Percentiles rank a stretch among this genome's conserved stretches.
phyloP scores from a whole-genome alignment of 2,888 invertebrate species.

The Ectemnius lituratus region DNA sequence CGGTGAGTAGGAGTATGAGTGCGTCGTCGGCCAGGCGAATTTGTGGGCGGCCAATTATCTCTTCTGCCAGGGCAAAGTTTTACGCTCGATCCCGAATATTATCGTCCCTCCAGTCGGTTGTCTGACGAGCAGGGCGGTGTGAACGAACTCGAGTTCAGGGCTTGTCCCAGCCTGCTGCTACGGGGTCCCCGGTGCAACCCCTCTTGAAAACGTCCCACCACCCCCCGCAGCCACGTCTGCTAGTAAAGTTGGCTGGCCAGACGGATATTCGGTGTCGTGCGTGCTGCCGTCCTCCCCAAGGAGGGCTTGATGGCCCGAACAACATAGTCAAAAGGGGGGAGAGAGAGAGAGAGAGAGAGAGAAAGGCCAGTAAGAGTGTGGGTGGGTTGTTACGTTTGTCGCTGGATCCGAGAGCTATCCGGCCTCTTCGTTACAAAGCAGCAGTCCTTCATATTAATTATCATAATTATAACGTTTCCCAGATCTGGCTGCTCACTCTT shows the following conservation, averaged over 20 bases:
- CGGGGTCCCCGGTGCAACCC: conserved; percentile 16
- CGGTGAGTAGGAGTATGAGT: conserved; percentile 18
- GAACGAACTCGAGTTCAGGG: conserved; percentile 67
- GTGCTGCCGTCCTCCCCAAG: conserved; percentile 58
- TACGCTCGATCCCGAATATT: conserved; percentile 64
- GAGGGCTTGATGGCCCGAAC: conserved; percentile 46
- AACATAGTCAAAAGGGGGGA: too few relatives aligned
- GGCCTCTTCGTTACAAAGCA: conserved; percentile 55
- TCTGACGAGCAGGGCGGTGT: conserved; percentile 62
- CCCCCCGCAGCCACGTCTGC: conserved; percentile 47
- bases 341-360: too few relatives aligned
- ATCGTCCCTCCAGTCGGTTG: conserved; percentile 60
- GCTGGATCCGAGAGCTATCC: conserved; percentile 40
- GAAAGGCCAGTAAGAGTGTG: too few relatives aligned
- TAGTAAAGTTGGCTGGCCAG: conserved; percentile 68
- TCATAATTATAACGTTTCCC: conserved; percentile 56
- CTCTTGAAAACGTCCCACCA: conserved; percentile 9
- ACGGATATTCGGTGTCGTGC: conserved; percentile 68
- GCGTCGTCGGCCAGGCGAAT: conserved; percentile 49
- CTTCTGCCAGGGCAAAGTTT: conserved; percentile 59
- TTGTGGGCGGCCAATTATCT: conserved; percentile 59
- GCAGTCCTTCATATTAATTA: conserved; percentile 56
- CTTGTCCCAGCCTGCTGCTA: conserved; percentile 31
- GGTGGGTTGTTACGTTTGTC: conserved; percentile 52
- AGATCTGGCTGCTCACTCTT: too few relatives aligned